Percentiles rank a stretch among this genome's conserved stretches.
Evolutionary conservation across 2,888 invertebrate genomes (phyloP).

Genomic region (Drosophila anceps): DNA sequence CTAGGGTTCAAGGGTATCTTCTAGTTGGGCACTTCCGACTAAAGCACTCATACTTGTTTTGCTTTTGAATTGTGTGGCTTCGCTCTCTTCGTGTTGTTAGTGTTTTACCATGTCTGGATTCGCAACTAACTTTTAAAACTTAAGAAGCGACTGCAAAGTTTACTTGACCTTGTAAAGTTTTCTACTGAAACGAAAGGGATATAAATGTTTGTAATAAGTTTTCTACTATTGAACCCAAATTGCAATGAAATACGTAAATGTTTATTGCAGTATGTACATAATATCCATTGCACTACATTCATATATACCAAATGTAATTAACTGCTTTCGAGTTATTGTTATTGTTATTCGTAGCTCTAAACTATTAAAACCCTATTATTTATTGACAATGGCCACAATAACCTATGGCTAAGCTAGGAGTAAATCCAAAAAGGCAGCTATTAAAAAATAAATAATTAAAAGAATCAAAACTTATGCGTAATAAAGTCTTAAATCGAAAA

Average conservation of each 20-base stretch:
- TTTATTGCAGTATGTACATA: neutral
- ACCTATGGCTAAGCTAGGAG: neutral
- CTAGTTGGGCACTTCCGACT: neutral
- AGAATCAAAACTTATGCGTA: no score
- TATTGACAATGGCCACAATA: neutral
- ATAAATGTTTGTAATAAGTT: conserved; percentile 57
- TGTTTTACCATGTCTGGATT: conserved; percentile 20
- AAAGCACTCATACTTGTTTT: neutral
- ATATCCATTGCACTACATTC: neutral
- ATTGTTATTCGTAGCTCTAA: neutral
- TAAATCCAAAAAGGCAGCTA: no score
- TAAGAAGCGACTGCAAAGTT: conserved; percentile 48
- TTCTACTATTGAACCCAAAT: conserved; percentile 6
- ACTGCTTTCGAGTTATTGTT: neutral
- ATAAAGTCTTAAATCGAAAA: no score
- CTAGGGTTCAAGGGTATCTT: no score
- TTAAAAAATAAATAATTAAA: no score
- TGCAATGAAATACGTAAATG: neutral
- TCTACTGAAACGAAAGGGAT: conserved; percentile 54
- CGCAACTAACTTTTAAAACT: conserved; percentile 47
- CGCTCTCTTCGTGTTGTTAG: neutral
- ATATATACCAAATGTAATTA: neutral
- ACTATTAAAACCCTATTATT: neutral
- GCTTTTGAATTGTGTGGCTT: conserved; percentile 4
- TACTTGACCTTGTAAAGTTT: conserved; percentile 65